Conservation (phyloP, 1,140 invertebrate species). For the Philotrypesis tridentata region DNA sequence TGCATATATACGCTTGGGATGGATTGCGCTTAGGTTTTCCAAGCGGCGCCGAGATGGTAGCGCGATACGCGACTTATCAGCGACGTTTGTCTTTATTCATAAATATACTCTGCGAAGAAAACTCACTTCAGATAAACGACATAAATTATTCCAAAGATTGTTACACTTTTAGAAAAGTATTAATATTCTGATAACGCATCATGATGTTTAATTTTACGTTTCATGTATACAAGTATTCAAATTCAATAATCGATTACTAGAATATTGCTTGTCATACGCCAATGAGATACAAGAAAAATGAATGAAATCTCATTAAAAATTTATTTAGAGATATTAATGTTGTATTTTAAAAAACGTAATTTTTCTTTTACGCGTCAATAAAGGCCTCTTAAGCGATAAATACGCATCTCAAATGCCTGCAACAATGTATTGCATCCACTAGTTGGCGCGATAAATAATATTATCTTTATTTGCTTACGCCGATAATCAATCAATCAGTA, state of each 20-base stretch:
- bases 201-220: no score
- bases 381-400: constrained; percentile 29
- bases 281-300: no score
- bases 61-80: constrained; percentile 23
- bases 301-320: no score
- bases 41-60: constrained; percentile 12
- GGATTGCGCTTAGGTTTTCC: constrained; percentile 4
- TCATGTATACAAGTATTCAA: no score
- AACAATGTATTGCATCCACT: constrained; percentile 49
- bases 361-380: constrained; percentile 23
- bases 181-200: no score
- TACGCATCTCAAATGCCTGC: constrained; percentile 52
- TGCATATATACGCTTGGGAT: not conserved
- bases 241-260: no score
- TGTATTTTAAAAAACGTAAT: not conserved
- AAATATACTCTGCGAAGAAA: constrained; percentile 27
- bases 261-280: no score
- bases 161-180: constrained; percentile 20
- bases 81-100: constrained; percentile 28
- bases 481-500: constrained; percentile 23
- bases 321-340: no score
- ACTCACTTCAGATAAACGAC: constrained; percentile 10
- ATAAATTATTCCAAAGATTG: constrained; percentile 28
- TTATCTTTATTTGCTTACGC: constrained; percentile 17
- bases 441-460: constrained; percentile 39